phyloP scores from a whole-genome alignment of 2,113 vertebrate genomes.

The Odontesthes bonariensis region DNA sequence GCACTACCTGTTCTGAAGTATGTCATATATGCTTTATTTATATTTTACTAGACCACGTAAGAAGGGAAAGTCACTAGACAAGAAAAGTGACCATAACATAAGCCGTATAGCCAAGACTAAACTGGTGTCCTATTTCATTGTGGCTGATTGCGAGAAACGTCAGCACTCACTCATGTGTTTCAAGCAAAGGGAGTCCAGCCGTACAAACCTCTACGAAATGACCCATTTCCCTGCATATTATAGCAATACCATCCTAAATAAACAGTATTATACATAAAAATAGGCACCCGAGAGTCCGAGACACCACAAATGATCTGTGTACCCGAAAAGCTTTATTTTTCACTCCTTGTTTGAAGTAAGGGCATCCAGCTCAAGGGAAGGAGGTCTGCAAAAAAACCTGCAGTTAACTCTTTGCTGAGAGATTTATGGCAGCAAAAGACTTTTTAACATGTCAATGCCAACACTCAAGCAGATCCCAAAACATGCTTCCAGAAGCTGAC shows the following conservation, averaged over 20 bases:
- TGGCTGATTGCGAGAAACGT: slow-evolving; percentile 21
- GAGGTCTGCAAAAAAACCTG: slow-evolving; percentile 33
- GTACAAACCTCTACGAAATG: slow-evolving; percentile 37
- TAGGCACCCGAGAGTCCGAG: slow-evolving; percentile 39
- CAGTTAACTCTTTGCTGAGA: slow-evolving; percentile 50
- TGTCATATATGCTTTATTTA: slow-evolving; percentile 57
- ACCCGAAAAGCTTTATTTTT: slow-evolving; percentile 55
- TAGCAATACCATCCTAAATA: slow-evolving; percentile 36
- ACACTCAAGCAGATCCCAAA: slow-evolving; percentile 68
- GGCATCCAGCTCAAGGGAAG: slow-evolving; percentile 47
- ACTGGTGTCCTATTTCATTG: slow-evolving; percentile 43
- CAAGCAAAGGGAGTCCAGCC: slow-evolving; percentile 10
- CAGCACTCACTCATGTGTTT: neutral
- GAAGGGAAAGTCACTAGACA: slow-evolving; percentile 59
- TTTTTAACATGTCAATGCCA: slow-evolving; percentile 62
- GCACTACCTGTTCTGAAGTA: slow-evolving; percentile 36
- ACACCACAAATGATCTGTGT: slow-evolving; percentile 71
- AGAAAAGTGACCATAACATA: slow-evolving; percentile 60
- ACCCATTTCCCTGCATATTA: slow-evolving; percentile 53
- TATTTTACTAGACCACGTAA: slow-evolving; percentile 49
- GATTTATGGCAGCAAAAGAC: slow-evolving; percentile 69
- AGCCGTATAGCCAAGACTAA: slow-evolving; percentile 18
- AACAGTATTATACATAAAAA: slow-evolving; percentile 55
- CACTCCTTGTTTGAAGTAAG: slow-evolving; percentile 66
- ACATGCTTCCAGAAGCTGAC: slow-evolving; percentile 66